phyloP scores from a whole-genome alignment of 2,797 vertebrate genomes.

The Enteromius argenteus region DNA sequence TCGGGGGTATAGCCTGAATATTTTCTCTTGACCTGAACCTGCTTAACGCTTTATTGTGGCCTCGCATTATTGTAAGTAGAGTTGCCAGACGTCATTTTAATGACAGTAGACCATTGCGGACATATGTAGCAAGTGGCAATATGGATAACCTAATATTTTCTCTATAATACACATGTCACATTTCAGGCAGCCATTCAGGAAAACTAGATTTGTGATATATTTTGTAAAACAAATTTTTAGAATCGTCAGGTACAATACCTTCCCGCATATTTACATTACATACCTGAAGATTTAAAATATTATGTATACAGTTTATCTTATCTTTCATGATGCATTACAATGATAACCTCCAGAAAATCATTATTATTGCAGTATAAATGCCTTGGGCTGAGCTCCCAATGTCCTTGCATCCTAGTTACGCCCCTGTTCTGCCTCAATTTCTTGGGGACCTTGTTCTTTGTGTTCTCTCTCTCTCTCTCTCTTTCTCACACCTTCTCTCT shows the following conservation, averaged over 20 bases:
- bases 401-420: background rate
- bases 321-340: background rate
- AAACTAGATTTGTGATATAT: background rate
- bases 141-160: background rate
- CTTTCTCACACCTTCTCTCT: constrained; percentile 58
- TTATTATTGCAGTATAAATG: background rate
- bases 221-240: no score
- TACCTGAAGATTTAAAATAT: background rate
- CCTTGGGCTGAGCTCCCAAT: background rate
- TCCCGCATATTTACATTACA: background rate
- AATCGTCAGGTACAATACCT: background rate
- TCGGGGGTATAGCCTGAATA: background rate
- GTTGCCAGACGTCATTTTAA: background rate
- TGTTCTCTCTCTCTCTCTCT: constrained; percentile 45
- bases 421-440: constrained; percentile 36
- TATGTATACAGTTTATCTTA: background rate
- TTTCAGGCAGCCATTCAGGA: background rate
- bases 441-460: constrained; percentile 38
- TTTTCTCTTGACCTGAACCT: background rate
- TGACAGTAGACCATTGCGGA: background rate
- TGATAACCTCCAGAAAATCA: background rate
- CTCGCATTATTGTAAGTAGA: background rate
- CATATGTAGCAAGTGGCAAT: background rate
- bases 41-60: background rate
- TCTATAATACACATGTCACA: background rate